A percentile compares a stretch with the other conserved stretches of the same genome.
Conservation (phyloP, 2,797 vertebrate genomes). For the Cottoperca gobio region DNA sequence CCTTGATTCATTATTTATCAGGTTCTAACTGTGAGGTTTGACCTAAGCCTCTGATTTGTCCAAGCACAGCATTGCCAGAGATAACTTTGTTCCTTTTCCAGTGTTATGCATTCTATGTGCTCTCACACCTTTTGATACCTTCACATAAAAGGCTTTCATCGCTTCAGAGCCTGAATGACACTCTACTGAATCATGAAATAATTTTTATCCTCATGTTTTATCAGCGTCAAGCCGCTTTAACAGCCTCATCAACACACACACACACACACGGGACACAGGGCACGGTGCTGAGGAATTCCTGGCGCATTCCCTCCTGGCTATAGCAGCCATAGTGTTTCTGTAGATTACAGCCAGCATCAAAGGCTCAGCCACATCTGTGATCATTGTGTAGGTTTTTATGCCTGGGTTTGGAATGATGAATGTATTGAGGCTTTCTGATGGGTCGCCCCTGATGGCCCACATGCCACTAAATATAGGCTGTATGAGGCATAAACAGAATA, state of each 20-base stretch:
- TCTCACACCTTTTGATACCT: slow-evolving; percentile 28
- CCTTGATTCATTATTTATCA: not conserved
- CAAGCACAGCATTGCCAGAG: not conserved
- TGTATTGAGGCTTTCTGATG: slow-evolving; percentile 13
- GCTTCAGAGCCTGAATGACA: slow-evolving; percentile 33
- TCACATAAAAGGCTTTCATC: slow-evolving; percentile 35
- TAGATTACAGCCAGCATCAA: slow-evolving; percentile 60
- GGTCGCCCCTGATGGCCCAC: not conserved
- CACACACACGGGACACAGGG: slow-evolving; percentile 16
- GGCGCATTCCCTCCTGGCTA: slow-evolving; percentile 14
- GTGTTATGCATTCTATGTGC: not conserved
- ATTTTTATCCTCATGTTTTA: slow-evolving; percentile 45
- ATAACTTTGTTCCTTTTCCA: not conserved
- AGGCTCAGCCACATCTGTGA: slow-evolving; percentile 61
- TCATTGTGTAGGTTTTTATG: slow-evolving; percentile 51
- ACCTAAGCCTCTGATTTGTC: not conserved
- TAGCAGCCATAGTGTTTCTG: slow-evolving; percentile 42
- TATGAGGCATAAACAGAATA: slow-evolving; percentile 42
- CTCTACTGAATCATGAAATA: slow-evolving; percentile 50
- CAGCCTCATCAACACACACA: slow-evolving; percentile 34
- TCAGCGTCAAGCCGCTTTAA: slow-evolving; percentile 34
- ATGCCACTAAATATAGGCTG: slow-evolving; percentile 27
- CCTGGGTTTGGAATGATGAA: slow-evolving; percentile 53
- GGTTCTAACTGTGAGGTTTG: not conserved
- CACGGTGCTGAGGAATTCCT: slow-evolving; percentile 41